These are phyloP conservation scores for Caiman crocodilus DNA, from an alignment of 2,797 vertebrate genomes.

Conservation along the genomic window DNA sequence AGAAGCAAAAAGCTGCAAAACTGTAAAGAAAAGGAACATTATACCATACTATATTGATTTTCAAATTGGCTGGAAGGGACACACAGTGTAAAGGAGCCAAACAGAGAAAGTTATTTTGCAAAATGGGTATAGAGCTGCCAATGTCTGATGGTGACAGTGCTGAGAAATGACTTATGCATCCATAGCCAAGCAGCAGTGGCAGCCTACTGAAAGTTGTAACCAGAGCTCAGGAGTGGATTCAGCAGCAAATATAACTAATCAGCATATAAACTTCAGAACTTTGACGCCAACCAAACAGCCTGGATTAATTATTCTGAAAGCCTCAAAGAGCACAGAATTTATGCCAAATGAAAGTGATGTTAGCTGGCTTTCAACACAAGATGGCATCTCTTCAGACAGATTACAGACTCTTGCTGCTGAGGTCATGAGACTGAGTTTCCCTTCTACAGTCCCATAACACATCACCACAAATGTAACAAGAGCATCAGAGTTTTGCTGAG, in stretches of 20 bases:
- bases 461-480: background rate
- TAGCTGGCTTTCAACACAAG: background rate
- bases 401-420: background rate
- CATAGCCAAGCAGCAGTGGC: background rate
- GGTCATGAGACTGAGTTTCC: background rate
- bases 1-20: background rate
- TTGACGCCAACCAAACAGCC: background rate
- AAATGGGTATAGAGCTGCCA: background rate
- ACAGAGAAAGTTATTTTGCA: background rate
- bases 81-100: background rate
- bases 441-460: background rate
- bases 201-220: slow-evolving; percentile 11
- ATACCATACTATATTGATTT: background rate
- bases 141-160: background rate
- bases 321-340: background rate
- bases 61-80: background rate
- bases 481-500: background rate
- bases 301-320: slow-evolving; percentile 2
- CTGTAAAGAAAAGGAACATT: background rate
- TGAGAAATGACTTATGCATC: slow-evolving; percentile 9
- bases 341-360: background rate
- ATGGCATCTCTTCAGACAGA: background rate
- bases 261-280: background rate
- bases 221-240: slow-evolving; percentile 2
- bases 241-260: slow-evolving; percentile 3